A percentile compares a stretch with the other conserved stretches of the same genome.
These are phyloP conservation scores for Larimichthys polyactis DNA, from an alignment of 2,113 vertebrate genomes.

Conservation along the genomic window DNA sequence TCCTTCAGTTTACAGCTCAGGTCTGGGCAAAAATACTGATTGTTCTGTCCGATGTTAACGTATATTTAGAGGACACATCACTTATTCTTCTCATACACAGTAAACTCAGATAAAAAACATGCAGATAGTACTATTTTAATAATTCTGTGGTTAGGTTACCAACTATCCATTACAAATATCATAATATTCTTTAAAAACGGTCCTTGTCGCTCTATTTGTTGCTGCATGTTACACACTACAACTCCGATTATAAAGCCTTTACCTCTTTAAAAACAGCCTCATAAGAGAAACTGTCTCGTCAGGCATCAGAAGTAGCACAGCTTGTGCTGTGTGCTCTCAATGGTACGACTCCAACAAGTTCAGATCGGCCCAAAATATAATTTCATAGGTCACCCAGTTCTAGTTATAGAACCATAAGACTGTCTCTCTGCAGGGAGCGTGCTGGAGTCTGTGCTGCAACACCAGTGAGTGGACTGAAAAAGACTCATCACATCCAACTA, in stretches of 20 bases:
- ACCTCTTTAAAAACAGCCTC: constrained; percentile 19
- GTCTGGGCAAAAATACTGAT: not conserved
- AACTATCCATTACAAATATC: not conserved
- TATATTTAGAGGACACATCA: not conserved
- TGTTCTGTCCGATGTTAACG: not conserved
- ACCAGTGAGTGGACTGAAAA: constrained; percentile 17
- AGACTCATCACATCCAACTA: not conserved
- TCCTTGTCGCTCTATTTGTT: not conserved
- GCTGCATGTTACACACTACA: not conserved
- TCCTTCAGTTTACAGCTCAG: not conserved
- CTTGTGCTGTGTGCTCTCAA: constrained; percentile 60
- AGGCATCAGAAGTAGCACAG: constrained; percentile 73
- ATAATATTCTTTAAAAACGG: not conserved
- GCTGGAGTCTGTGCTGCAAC: constrained; percentile 15
- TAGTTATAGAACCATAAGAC: constrained; percentile 60
- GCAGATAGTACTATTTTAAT: not conserved
- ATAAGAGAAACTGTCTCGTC: constrained; percentile 21
- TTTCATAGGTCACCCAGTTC: constrained; percentile 81
- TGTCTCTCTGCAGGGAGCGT: constrained; percentile 44
- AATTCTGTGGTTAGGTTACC: not conserved
- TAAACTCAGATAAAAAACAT: not conserved
- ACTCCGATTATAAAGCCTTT: not conserved
- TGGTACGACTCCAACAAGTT: constrained; percentile 67
- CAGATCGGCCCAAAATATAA: constrained; percentile 75
- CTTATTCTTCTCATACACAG: not conserved